A percentile compares a stretch with the other conserved stretches of the same genome.
These are phyloP conservation scores for Aplysia californica DNA, from an alignment of 1,140 invertebrate species.

Conservation along the genomic window DNA sequence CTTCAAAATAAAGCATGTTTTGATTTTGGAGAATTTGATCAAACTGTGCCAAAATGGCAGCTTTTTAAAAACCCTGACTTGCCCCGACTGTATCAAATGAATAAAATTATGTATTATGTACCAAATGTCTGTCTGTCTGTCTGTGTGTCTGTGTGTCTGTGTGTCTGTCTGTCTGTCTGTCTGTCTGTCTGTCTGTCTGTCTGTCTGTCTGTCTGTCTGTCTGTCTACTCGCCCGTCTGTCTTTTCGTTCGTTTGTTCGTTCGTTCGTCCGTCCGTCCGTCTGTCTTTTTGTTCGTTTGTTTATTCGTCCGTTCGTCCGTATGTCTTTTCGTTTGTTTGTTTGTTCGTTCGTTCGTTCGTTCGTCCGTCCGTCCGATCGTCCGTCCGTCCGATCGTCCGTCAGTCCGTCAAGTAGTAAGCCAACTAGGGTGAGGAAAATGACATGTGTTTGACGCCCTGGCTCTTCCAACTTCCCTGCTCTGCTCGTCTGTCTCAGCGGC, in stretches of 20 bases:
- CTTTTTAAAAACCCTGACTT: too few species aligned
- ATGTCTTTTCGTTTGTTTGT: background rate
- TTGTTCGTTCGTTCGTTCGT: background rate
- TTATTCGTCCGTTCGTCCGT: background rate
- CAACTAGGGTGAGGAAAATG: too few species aligned
- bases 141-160: conserved; percentile 29
- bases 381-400: background rate
- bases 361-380: background rate
- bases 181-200: conserved; percentile 29
- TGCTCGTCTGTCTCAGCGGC: too few species aligned
- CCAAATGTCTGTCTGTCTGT: conserved; percentile 25
- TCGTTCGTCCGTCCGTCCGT: background rate
- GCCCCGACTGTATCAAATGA: too few species aligned
- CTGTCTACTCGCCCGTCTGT: conserved; percentile 19
- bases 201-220: conserved; percentile 29
- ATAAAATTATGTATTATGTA: background rate
- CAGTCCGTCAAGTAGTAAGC: too few species aligned
- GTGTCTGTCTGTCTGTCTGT: conserved; percentile 27
- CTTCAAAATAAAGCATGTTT: background rate
- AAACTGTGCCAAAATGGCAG: too few species aligned
- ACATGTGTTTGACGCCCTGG: too few species aligned
- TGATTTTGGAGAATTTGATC: too few species aligned
- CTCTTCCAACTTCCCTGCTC: too few species aligned
- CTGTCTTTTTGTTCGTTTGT: background rate
- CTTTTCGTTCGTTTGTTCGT: background rate